Evolutionary conservation across 2,797 vertebrate genomes (phyloP), one percentile per base, ranked within the genome.

Genomic region (Rhinoraja longicauda): DNA sequence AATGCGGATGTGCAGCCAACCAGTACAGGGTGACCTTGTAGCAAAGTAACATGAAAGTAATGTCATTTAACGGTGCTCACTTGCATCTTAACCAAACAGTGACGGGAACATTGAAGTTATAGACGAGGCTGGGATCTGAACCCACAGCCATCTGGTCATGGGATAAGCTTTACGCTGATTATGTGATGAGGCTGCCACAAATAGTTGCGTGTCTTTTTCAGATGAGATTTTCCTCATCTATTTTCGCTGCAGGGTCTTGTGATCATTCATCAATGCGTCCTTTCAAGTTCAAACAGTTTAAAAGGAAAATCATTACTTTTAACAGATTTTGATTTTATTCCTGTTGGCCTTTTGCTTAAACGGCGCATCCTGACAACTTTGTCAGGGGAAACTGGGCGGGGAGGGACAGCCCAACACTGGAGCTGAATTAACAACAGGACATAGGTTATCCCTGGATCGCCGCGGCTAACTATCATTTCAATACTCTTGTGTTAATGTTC

Each of bases 251-350:
- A 3, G 79, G 29, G 17, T 32, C 84, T 64, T 8, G 17, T 32
- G 59, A 64, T 64, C 70, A 0, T 72, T 72, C 70, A 72, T 72
- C 84, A 88, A 88, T 15, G n/a, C n/a, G 21, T 12, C 84, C 64
- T 64, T 64, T 64, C 84, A 64, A 88, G 84, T 64, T 86, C 82
- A 86, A 62, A 62, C 82, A 64, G 29, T 88, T 88, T 32, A 32
- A 88, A 62, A 88, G 32, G 57, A 64, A 64, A 88, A 88, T 12
- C 26, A 36, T 64, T 88, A 7, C n/a, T 21, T 36, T 19, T 9
- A 36, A 64, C n/a, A 64, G 62, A 59, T 64, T 32, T 64, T 88
- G n/a, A 88, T 88, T 64, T 64, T 64, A 32, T 36, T 88, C 84
- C 81, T 24, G 21, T 57, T 84, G 17, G 24, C 26, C 24, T 29